Evolutionary conservation across 2,888 invertebrate genomes (phyloP).

Genomic region (Euplexia lucipara): DNA sequence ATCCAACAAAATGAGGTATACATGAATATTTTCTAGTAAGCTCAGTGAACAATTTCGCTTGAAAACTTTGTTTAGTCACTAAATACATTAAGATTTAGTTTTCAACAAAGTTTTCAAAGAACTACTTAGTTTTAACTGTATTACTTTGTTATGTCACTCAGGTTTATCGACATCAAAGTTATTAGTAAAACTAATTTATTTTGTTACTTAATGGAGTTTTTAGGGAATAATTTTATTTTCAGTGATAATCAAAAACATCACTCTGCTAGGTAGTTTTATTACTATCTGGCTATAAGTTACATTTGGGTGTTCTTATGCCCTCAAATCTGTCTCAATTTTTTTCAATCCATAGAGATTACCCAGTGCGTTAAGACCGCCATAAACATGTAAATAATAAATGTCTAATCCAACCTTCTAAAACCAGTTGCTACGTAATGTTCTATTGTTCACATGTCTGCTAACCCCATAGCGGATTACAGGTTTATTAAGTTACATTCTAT

Average conservation of each 20-base stretch:
- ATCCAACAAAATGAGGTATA: no score
- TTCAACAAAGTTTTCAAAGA: constrained; percentile 21
- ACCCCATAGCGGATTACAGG: neutral
- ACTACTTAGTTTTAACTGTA: constrained; percentile 14
- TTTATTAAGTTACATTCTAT: neutral
- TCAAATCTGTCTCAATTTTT: no score
- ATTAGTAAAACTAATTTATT: neutral
- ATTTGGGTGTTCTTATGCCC: no score
- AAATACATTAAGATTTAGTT: constrained; percentile 25
- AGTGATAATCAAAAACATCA: neutral
- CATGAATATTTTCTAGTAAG: no score
- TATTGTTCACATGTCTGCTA: no score
- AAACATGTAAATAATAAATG: neutral
- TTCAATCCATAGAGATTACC: no score
- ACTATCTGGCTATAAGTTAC: no score
- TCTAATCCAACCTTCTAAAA: neutral
- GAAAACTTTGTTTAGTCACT: constrained; percentile 21
- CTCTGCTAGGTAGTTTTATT: no score
- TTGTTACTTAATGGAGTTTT: neutral
- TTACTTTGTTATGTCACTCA: constrained; percentile 11
- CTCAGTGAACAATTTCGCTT: constrained; percentile 23
- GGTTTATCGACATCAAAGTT: constrained; percentile 18
- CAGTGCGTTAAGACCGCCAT: no score
- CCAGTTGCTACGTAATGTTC: no score
- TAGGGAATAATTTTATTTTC: neutral